Percentiles rank a stretch among this genome's conserved stretches.
These are phyloP conservation scores for Pangasianodon hypophthalmus DNA, from an alignment of 2,113 vertebrate species.

Conservation along the genomic window DNA sequence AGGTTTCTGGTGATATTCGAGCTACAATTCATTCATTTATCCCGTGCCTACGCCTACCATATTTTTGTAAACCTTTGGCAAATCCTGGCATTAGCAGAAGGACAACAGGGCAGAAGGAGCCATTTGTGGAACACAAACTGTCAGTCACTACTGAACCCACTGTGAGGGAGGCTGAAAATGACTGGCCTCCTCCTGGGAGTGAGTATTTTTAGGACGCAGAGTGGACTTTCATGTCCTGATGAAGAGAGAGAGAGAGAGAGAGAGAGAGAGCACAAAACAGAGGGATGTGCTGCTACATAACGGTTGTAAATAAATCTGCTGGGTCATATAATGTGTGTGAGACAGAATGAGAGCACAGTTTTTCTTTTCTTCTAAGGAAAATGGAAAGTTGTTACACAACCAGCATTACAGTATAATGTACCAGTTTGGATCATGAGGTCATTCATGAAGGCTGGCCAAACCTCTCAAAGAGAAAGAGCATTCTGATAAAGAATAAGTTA, in stretches of 20 bases:
- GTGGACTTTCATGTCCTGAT: constrained; percentile 10
- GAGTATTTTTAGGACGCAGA: constrained; percentile 14
- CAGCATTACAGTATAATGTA: not conserved
- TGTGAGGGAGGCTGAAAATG: constrained; percentile 6
- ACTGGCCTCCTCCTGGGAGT: constrained; percentile 4
- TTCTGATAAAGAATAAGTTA: not conserved
- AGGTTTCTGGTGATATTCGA: not conserved
- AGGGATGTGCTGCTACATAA: not conserved
- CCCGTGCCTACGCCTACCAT: not conserved
- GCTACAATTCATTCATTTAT: not conserved
- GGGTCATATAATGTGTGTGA: constrained; percentile 1
- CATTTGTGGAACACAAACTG: constrained; percentile 6
- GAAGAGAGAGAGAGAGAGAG: not conserved
- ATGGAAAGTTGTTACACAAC: not conserved
- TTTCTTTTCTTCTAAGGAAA: not conserved
- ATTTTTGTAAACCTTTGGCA: not conserved
- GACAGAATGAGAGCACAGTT: constrained; percentile 4
- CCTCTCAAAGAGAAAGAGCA: not conserved
- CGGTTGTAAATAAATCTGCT: not conserved
- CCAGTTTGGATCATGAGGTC: not conserved
- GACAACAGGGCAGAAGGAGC: not conserved
- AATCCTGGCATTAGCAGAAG: not conserved
- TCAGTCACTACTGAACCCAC: constrained; percentile 12
- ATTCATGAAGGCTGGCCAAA: not conserved
- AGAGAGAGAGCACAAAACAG: not conserved